A percentile compares a stretch with the other conserved stretches of the same genome.
Evolutionary conservation across 2,797 vertebrate species (phyloP).

Genomic region (Poeciliopsis paucimaculata): DNA sequence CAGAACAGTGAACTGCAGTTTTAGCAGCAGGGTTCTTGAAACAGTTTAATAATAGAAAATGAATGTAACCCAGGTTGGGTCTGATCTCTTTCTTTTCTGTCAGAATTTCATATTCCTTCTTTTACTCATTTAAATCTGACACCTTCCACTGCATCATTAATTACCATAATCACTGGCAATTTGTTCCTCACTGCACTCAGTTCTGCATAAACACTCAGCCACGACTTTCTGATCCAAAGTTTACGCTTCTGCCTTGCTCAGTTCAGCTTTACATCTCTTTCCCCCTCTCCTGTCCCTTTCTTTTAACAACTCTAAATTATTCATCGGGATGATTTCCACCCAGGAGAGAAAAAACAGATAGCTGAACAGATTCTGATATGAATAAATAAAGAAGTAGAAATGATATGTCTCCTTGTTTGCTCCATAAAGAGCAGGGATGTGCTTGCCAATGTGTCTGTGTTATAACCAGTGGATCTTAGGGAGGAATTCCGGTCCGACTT

Average conservation of each 20-base stretch:
- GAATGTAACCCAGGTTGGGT: slow-evolving; percentile 46
- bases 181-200: slow-evolving; percentile 22
- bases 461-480: slow-evolving; percentile 24
- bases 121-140: slow-evolving; percentile 18
- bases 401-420: slow-evolving; percentile 42
- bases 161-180: slow-evolving; percentile 52
- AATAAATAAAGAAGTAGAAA: slow-evolving; percentile 72
- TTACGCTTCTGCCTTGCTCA: slow-evolving; percentile 9
- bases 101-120: slow-evolving; percentile 34
- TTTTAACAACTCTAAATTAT: slow-evolving; percentile 69
- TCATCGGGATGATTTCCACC: slow-evolving; percentile 56
- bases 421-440: slow-evolving; percentile 29
- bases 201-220: slow-evolving; percentile 14
- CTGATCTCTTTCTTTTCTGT: slow-evolving; percentile 45
- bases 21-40: slow-evolving; percentile 14
- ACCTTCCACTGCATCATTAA: slow-evolving; percentile 54
- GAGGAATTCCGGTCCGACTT: slow-evolving; percentile 53
- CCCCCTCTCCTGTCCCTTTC: slow-evolving; percentile 28
- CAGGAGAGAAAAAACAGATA: slow-evolving; percentile 47
- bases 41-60: slow-evolving; percentile 65
- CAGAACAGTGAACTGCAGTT: slow-evolving; percentile 11
- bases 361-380: slow-evolving; percentile 56
- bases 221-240: slow-evolving; percentile 24
- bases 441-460: slow-evolving; percentile 17
- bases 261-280: slow-evolving; percentile 14